Evolutionary conservation across 2,888 invertebrate species (phyloP), one percentile per base, ranked within the genome.

Genomic region (Drosophila hamatofila): DNA sequence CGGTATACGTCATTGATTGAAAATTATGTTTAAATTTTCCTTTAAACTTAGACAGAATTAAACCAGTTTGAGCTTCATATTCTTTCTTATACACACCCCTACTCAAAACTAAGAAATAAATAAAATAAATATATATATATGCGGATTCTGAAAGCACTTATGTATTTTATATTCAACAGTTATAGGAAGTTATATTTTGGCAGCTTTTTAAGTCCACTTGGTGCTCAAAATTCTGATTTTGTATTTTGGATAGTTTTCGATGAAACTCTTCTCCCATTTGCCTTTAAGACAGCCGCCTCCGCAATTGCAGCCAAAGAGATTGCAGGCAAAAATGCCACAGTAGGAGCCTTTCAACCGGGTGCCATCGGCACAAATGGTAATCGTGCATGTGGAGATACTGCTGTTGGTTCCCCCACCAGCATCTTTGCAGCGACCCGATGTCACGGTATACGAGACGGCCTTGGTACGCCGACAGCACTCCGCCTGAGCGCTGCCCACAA

Each of bases 291-390:
- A 58, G 48, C 58, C 48, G 7, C 16, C 27, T 2, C 11, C 9
- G 27, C 37, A 58, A 16, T 27, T 37, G 27, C 58, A 58, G 27
- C 48, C 37, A 18, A 58, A 37, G 37, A 58, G 2, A 2, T 58
- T 58, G 27, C 58, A 48, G 16, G 27, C 1, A 2, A 21, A 0
- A 1, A 18, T 37, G 2, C 58, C 58, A 21, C 48, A 58, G 8
- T 12, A 58, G 37, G 16, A 27, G 37, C 58, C 58, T 21, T 39
- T 25, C 2, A 27, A 48, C 11, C 14, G 18, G 37, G 2, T 16
- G 37, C 58, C 58, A 27, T 58, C 16, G 21, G 48, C 48, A 21
- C 58, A 58, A 7, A 58, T 58, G 37, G 37, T 58, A 21, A 27
- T 48, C 37, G 44, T 12, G 11, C 44, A 46, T 11, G 14, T 44